Percentiles rank a stretch among this genome's conserved stretches.
Conservation (phyloP, 2,113 vertebrate genomes). For the Rhinolophus ferrumequinum region DNA sequence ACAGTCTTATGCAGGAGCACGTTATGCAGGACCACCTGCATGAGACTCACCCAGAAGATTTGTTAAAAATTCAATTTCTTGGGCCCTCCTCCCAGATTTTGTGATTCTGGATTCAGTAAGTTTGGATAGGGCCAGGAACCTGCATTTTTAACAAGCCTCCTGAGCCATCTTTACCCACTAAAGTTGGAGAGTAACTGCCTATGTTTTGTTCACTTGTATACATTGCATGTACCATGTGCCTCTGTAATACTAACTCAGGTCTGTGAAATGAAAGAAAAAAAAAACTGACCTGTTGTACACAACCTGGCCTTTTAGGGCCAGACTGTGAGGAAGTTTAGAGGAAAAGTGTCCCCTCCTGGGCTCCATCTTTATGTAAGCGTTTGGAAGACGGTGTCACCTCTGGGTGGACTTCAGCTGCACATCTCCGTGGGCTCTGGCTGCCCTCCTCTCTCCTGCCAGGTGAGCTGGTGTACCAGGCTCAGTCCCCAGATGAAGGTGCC, state of each 20-base stretch:
- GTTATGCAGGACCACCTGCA: neutral
- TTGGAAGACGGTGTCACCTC: conserved; percentile 12
- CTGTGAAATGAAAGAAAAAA: conserved; percentile 29
- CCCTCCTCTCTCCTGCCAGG: conserved; percentile 83
- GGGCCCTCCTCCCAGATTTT: neutral
- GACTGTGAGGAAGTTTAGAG: conserved; percentile 34
- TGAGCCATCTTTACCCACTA: neutral
- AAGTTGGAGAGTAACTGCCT: neutral
- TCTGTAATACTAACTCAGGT: neutral
- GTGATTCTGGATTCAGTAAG: neutral
- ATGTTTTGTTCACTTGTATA: neutral
- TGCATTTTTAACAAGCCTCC: neutral
- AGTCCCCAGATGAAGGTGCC: conserved; percentile 98
- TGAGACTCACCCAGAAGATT: neutral
- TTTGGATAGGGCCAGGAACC: neutral
- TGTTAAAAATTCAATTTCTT: conserved; percentile 29
- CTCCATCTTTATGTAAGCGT: neutral
- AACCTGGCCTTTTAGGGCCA: neutral
- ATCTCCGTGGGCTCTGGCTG: neutral
- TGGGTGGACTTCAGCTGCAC: neutral
- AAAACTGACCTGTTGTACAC: neutral
- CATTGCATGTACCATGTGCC: neutral
- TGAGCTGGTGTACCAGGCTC: conserved; percentile 93
- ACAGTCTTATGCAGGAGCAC: neutral
- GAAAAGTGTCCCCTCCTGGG: neutral